A percentile compares a stretch with the other conserved stretches of the same genome.
phyloP scores from a whole-genome alignment of 2,113 vertebrate genomes.

The Oceanodroma tethys region DNA sequence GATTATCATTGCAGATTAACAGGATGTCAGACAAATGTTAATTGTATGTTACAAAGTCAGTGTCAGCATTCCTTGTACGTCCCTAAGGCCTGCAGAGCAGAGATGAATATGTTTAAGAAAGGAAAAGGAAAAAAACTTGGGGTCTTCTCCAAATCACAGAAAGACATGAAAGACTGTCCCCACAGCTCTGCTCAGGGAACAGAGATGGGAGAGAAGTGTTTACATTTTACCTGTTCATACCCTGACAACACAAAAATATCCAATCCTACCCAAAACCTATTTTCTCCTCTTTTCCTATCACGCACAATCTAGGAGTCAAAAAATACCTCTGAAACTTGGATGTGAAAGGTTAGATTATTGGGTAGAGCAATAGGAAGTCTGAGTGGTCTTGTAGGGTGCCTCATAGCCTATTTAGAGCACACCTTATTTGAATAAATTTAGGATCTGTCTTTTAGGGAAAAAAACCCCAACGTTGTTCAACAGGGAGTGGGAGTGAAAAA shows the following conservation, averaged over 20 bases:
- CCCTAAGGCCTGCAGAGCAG: neutral
- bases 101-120: neutral
- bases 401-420: neutral
- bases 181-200: neutral
- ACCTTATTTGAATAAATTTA: neutral
- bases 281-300: neutral
- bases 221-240: neutral
- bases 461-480: neutral
- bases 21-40: constrained; percentile 1
- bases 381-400: neutral
- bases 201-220: neutral
- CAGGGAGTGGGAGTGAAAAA: neutral
- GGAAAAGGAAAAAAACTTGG: neutral
- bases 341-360: neutral
- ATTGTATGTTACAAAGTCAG: neutral
- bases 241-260: neutral
- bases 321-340: neutral
- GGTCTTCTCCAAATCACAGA: neutral
- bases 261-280: neutral
- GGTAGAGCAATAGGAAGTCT: neutral
- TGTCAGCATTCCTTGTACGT: neutral
- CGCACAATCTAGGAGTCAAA: neutral
- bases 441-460: neutral
- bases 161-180: neutral
- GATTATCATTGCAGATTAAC: constrained; percentile 11